Base-by-base conservation (phyloP, 2,113 vertebrate genomes). In the Rhinolophus sinicus region DNA sequence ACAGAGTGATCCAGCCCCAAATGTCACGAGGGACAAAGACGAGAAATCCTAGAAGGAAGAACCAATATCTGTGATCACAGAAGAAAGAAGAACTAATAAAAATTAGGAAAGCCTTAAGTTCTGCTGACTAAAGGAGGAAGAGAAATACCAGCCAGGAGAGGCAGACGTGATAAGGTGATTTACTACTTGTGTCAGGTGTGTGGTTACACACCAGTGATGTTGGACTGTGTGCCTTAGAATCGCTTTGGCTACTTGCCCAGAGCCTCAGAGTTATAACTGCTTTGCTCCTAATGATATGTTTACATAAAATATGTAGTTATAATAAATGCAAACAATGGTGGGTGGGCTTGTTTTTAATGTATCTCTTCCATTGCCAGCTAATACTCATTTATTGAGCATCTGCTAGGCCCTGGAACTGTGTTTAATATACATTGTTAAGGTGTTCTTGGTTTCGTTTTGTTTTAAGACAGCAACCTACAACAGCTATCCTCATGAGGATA, bases 291-390 rank as follows among this genome's bases (percentile, higher is more conserved):
- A 96, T 9, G 69, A 69, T 88, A 50, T 35, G 64, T 92, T 88
- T 54, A 65, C n/a, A 93, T 72, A 72, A 65, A 97, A 76, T 58
- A 92, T 85, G n/a, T 81, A 70, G 24, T 84, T 73, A 76, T 77
- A 95, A 85, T 91, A 92, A 95, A 94, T 85, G 78, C 38, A 92
- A 97, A 85, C 21, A 92, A 38, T 4, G 6, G 40, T 92, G 65
- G 44, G 18, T 62, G 35, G 28, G 52, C 81, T 62, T 95, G 88
- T 91, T n/a, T 54, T 1, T 14, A 92, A 75, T 80, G 8, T 2
- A 3, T 88, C 69, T 93, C n/a, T 92, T 90, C 44, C 30, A 64
- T 73, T 82, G 44, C 2, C 28, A 95, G 80, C 33, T 80, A 95
- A 90, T 92, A 72, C 88, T 40, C 21, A 83, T 83, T 94, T 80